phyloP scores from a whole-genome alignment of 2,888 invertebrate genomes.

The Cephus nigrinus region DNA sequence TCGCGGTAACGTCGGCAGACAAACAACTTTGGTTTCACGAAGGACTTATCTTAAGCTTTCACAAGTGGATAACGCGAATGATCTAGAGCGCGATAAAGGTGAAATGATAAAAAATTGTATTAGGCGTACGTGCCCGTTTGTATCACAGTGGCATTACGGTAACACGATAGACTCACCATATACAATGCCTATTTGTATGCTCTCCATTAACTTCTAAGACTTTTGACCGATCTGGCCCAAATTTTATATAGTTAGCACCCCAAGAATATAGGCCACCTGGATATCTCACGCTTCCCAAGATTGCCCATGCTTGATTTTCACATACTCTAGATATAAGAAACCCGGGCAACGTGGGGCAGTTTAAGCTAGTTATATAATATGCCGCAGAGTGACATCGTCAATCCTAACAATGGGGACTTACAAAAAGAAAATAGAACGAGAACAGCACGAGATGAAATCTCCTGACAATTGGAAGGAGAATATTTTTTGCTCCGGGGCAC shows the following conservation, averaged over 20 bases:
- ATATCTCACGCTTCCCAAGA: too few relatives aligned
- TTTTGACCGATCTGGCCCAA: too few relatives aligned
- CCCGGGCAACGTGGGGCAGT: too few relatives aligned
- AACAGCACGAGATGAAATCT: conserved; percentile 14
- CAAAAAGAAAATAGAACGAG: conserved; percentile 3
- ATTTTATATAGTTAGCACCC: too few relatives aligned
- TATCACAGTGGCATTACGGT: too few relatives aligned
- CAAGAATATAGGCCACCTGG: too few relatives aligned
- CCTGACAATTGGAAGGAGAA: conserved; percentile 20
- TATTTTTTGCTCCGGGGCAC: conserved; percentile 40
- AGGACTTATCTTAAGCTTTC: neutral
- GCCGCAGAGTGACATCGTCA: neutral
- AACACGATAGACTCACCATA: too few relatives aligned
- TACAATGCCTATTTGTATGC: too few relatives aligned
- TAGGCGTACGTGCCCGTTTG: neutral
- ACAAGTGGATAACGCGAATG: neutral
- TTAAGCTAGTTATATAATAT: neutral
- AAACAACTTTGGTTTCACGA: neutral
- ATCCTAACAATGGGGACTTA: neutral
- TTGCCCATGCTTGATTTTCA: too few relatives aligned
- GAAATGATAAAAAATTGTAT: neutral
- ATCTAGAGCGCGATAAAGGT: neutral
- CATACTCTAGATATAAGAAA: too few relatives aligned
- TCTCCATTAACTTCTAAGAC: too few relatives aligned
- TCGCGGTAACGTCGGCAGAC: neutral